Base-by-base conservation (phyloP, 1,140 invertebrate species). In the Drosophila varians region DNA sequence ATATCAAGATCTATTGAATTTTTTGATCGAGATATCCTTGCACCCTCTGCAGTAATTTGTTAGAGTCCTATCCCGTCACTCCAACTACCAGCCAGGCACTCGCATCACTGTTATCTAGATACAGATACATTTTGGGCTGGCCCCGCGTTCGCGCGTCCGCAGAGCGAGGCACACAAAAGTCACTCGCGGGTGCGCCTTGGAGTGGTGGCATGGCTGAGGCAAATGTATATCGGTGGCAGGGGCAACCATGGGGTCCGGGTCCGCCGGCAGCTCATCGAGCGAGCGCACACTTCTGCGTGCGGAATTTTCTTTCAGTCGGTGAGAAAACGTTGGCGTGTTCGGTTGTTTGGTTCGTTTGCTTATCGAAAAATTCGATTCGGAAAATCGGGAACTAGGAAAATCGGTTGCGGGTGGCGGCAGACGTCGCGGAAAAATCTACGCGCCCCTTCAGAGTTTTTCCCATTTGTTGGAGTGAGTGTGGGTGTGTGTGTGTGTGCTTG, bases 241-340 rank as follows among this genome's bases (percentile, higher is more conserved):
- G 31, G 48, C 26, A 54, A 26, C 49, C 14, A 45, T 34, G 58
- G 38, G 43, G 61, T 21, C 31, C 16, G 46, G 38, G 42, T 26
- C 28, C 28, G 57, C 45, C 23, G 46, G 19, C 47, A 28, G 23
- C 75, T 79, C 77, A 78, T 47, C 71, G 76, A 68, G 73, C 74
- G 62, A 26, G 36, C 65, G 77, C 72, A 58, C 68, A 77, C 72
- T 77, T 62, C 82, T 86, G 80, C 80, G 80, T 86, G 82, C 61
- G 82, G 82, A 86, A 86, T 86, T 86, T 86, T 87, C 80, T 77
- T 83, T 79, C 75, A 86, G 82, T 87, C 82, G 77, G 83, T 87
- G 82, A 87, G 82, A 82, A 87, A 87, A 72, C 82, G 82, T 87
- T 66, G 83, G 61, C 65, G 69, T 62, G 77, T 72, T 82, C 65